Evolutionary conservation across 2,888 invertebrate species (phyloP), one percentile per base, ranked within the genome.

Genomic region (Ophion obscuratus): DNA sequence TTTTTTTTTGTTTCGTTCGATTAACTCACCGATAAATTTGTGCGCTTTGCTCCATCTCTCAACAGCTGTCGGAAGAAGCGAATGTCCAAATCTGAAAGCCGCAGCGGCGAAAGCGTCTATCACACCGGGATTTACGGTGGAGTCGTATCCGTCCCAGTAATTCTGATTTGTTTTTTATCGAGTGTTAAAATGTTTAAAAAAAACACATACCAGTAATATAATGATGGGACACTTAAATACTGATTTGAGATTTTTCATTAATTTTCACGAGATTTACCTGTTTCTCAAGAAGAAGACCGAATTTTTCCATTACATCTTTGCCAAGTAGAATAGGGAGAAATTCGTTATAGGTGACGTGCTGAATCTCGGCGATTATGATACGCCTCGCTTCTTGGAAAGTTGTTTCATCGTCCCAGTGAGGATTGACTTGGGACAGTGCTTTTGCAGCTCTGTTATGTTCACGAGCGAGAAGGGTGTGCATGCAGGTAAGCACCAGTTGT

Each of bases 21-120:
- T 5, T 5, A 68, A 88, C 90, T 95, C 95, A 97, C 97, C 97
- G 88, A 98, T 98, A 92, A 98, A 98, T 94, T 98, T 98, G 93
- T 98, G 98, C 36, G 98, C 98, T 95, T 98, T 98, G 80, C 98
- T 98, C 98, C 98, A 98, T 92, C 98, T 96, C 94, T 98, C 98
- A 5, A 98, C 97, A 36, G 98, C 97, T 1, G 98, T 98, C 11
- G 98, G 98, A 86, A 98, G 94, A 24, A 98, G 94, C 0, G 98
- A 98, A 93, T 98, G 98, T 0, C 98, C 98, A 90, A 98, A 98
- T 90, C 98, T 96, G 94, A 98, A 98, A 14, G 98, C 98, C 67
- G 98, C 98, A 17, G 98, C 96, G n/a, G 98, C 97, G 92, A 98
- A 98, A 3, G 98, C 97, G 85, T 97, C 98, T 88, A 98, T 96